Base-by-base conservation (phyloP, 1,140 invertebrate species). In the honey bee (Apis mellifera) region DNA sequence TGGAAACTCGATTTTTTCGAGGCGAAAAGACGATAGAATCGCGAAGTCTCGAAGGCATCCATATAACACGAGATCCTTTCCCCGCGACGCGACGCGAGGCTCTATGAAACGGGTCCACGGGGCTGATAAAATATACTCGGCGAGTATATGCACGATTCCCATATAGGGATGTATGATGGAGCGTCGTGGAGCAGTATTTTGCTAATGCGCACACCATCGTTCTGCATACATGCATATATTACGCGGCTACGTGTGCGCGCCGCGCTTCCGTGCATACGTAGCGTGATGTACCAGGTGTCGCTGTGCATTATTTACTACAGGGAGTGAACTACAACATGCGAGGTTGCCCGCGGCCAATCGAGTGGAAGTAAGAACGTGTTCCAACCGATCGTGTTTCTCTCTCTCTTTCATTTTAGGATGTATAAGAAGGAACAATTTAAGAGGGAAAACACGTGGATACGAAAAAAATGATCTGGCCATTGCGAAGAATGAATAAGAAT, bases 141-240 rank as follows among this genome's bases (percentile, higher is more conserved):
- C 17, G 57, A 52, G 32, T n/a, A n/a, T n/a, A n/a, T 48, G 52
- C n/a, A 66, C 32, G 64, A 15, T 21, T 9, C 23, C 19, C 52
- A 71, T 68, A 42, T 42, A 42, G 32, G 32, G 79, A 81, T 81
- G 52, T 76, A 65, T 68, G 68, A 70, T 68, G 68, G 78, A 55
- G 72, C 26, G 62, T 26, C 17, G 48, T 9, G 54, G 7, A n/a
- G 55, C 32, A 42, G 66, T 70, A 76, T 82, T 78, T 62, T 66
- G 55, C 23, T n/a, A 3, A 7, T 13, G 48, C 54, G 21, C 65
- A 64, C 57, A 62, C 52, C 52, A n/a, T 50, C 42, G 26, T 48
- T 52, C 54, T 50, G 62, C 79, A 72, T 76, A 66, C 72, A 79
- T 83, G 76, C 82, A 83, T 83, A 83, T n/a, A 72, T 82, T 82